Base-by-base conservation (phyloP, 2,797 vertebrate genomes). In the Rhinatrema bivittatum region DNA sequence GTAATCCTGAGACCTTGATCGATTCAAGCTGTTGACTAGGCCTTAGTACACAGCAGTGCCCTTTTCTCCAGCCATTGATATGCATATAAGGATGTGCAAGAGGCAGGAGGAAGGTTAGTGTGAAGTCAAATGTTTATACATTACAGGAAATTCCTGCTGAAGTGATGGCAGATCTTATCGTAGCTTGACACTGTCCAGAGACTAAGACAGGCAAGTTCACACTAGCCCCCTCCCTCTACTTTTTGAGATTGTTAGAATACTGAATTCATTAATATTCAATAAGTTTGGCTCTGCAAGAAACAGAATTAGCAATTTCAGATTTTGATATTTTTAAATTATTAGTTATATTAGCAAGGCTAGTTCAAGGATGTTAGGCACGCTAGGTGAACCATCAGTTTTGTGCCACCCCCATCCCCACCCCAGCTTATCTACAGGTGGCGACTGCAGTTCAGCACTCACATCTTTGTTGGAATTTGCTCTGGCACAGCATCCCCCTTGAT, bases 1-100 rank as follows among this genome's bases (percentile, higher is more conserved):
- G 82, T 85, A 82, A 87, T 87, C 84, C 79, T 71, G 53, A 62
- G 57, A 76, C 79, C 76, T 73, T 79, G 83, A 88, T 90, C 87
- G 79, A 88, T 88, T 82, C 45, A 20, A 64, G 70, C 76, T 75
- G 76, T 76, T 83, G 79, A 76, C 73, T 56, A 60, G 78, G 74
- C 72, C 70, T 81, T 68, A 42, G 67, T 77, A 72, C 75, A 70
- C 77, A 80, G 66, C 68, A 70, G 69, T 43, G 46, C 44, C 63
- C 72, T 65, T 66, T 74, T 74, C 65, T 72, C 72, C 63, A 77
- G 74, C 63, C 77, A 76, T 79, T 82, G 81, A 85, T 78, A 86
- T 81, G 77, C 83, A 78, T 68, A 76, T 67, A 57, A 62, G 63
- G 76, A 68, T 56, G 54, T 68, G 52, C 51, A 56, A 65, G 64